A percentile compares a stretch with the other conserved stretches of the same genome.
Conservation (phyloP, 2,888 invertebrate species). For the Cheilosia impressa region DNA sequence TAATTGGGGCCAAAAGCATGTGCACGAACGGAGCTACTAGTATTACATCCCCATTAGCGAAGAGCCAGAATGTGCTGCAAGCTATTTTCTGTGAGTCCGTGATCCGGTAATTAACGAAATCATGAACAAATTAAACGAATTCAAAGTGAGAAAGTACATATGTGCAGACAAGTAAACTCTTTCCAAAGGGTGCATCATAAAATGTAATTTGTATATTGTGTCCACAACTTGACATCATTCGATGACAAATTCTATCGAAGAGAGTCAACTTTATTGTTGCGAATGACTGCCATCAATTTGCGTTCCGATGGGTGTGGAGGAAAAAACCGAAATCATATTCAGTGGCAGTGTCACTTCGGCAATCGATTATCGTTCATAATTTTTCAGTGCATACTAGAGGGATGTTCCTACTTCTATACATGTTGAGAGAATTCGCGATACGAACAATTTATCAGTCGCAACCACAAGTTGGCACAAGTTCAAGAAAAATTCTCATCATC, state of each 20-base stretch:
- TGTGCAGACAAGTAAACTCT: background rate
- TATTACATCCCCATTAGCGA: slow-evolving; percentile 48
- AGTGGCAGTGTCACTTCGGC: slow-evolving; percentile 39
- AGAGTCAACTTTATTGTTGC: slow-evolving; percentile 19
- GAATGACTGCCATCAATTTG: slow-evolving; percentile 20
- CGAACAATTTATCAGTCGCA: slow-evolving; percentile 10
- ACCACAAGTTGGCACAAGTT: slow-evolving; percentile 21
- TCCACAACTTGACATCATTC: background rate
- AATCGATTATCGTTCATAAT: slow-evolving; percentile 58
- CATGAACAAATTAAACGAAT: background rate
- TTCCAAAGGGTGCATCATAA: background rate
- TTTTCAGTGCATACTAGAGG: background rate
- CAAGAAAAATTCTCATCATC: slow-evolving; percentile 17
- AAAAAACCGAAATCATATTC: slow-evolving; percentile 10
- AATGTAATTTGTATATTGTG: background rate
- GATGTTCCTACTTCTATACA: too few relatives aligned
- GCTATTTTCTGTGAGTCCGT: slow-evolving; percentile 13
- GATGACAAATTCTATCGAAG: background rate
- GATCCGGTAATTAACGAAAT: slow-evolving; percentile 47
- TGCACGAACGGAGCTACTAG: background rate
- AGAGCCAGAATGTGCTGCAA: background rate
- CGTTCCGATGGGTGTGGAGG: background rate
- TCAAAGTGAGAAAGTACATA: background rate
- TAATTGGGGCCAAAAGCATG: slow-evolving; percentile 48
- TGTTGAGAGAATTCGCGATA: background rate